A percentile compares a stretch with the other conserved stretches of the same genome.
These are phyloP conservation scores for Dryococelus australis DNA, from an alignment of 2,888 invertebrate genomes.

Conservation along the genomic window DNA sequence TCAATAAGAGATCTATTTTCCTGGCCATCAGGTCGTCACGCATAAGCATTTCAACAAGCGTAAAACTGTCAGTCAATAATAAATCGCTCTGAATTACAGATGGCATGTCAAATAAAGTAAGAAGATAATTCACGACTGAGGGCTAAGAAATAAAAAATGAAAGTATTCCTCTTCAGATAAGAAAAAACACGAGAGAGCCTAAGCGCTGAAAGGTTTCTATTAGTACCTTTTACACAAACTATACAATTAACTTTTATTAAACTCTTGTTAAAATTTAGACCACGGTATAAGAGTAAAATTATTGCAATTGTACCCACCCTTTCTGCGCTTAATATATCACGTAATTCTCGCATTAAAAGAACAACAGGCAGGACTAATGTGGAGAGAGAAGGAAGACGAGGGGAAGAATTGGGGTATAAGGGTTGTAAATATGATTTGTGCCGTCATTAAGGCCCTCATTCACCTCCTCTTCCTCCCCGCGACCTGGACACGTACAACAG, in stretches of 20 bases:
- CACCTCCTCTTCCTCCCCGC: not conserved
- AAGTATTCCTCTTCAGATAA: too few relatives aligned
- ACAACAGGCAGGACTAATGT: not conserved
- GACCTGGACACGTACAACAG: not conserved
- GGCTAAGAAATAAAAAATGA: too few relatives aligned
- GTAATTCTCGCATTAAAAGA: constrained; percentile 5
- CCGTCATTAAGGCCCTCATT: not conserved
- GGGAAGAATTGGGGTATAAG: not conserved
- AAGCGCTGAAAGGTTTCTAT: too few relatives aligned
- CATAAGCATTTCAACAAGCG: too few relatives aligned
- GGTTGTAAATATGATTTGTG: constrained; percentile 16
- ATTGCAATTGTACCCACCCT: not conserved
- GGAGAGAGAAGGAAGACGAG: not conserved
- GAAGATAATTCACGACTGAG: too few relatives aligned
- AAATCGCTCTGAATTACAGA: too few relatives aligned
- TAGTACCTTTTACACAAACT: not conserved
- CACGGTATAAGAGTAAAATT: not conserved
- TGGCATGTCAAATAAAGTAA: too few relatives aligned
- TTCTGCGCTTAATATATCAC: not conserved
- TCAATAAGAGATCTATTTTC: too few relatives aligned
- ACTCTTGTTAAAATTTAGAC: not conserved
- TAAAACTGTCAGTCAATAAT: too few relatives aligned
- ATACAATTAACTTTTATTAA: not conserved
- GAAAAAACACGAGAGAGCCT: too few relatives aligned
- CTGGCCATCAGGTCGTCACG: too few relatives aligned